These are phyloP conservation scores for Hypercompe scribonia DNA, from an alignment of 2,888 invertebrate genomes.

Conservation along the genomic window DNA sequence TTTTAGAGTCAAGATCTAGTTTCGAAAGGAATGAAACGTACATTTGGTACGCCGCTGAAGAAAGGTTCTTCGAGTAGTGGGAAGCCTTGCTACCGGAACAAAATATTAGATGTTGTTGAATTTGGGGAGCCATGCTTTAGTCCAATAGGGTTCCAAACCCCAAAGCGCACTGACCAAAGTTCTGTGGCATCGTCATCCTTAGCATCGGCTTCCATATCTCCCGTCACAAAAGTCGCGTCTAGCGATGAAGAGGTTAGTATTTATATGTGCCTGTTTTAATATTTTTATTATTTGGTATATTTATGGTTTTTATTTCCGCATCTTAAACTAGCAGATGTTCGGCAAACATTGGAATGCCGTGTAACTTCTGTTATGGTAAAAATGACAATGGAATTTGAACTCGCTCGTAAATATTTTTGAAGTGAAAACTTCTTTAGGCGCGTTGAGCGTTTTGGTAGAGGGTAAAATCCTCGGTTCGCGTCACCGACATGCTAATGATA, in stretches of 20 bases:
- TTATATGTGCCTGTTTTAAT: not conserved
- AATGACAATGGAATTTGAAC: no score
- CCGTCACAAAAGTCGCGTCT: constrained; percentile 70
- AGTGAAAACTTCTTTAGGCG: no score
- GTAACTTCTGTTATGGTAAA: no score
- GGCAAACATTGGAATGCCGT: no score
- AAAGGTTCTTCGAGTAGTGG: constrained; percentile 50
- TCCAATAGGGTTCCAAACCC: constrained; percentile 76
- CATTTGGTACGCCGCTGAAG: constrained; percentile 77
- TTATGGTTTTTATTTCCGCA: not conserved
- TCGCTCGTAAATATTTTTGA: no score
- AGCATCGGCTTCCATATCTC: constrained; percentile 74
- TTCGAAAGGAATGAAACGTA: constrained; percentile 77
- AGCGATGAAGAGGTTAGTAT: constrained; percentile 76
- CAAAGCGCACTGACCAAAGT: constrained; percentile 60
- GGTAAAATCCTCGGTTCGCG: no score
- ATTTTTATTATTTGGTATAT: not conserved
- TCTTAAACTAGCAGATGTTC: not conserved
- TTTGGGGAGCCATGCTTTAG: constrained; percentile 77
- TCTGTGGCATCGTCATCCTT: constrained; percentile 70
- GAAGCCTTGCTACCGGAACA: constrained; percentile 73
- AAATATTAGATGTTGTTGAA: constrained; percentile 76
- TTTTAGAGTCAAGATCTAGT: constrained; percentile 70
- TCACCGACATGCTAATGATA: no score
- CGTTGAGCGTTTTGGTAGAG: no score